phyloP scores from a whole-genome alignment of 2,797 vertebrate genomes.

The Coccyzus lansbergi region DNA sequence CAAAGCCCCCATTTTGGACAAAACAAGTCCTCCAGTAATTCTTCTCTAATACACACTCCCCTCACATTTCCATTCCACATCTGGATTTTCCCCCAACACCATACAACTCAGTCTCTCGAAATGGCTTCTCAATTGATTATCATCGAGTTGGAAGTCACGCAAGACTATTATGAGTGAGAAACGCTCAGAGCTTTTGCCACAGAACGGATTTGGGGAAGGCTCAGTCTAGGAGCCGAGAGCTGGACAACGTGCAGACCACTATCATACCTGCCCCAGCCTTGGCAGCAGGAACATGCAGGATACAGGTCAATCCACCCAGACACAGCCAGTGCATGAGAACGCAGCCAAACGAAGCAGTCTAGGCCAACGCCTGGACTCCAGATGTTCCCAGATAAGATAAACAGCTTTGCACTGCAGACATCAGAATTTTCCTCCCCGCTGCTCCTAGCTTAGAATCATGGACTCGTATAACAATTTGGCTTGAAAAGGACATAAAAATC shows the following conservation, averaged over 20 bases:
- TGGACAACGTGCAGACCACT: rapidly evolving
- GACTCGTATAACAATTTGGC: too few species aligned
- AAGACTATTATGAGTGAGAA: not conserved
- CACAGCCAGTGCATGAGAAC: rapidly evolving
- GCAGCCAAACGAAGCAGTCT: not conserved
- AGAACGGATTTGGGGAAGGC: not conserved
- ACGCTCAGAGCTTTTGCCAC: not conserved
- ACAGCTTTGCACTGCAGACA: rapidly evolving
- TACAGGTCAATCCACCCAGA: not conserved
- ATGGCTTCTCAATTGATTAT: rapidly evolving
- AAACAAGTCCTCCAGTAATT: not conserved
- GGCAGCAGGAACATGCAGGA: not conserved
- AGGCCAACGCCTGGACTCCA: not conserved
- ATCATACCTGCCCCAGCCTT: rapidly evolving
- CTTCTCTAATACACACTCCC: not conserved
- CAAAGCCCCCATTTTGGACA: not conserved
- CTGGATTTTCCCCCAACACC: not conserved
- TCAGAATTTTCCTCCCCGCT: not conserved
- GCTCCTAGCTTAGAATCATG: not conserved
- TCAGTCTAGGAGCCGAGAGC: not conserved
- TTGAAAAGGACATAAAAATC: too few species aligned
- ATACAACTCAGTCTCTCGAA: not conserved
- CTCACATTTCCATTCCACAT: not conserved
- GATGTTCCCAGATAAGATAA: not conserved
- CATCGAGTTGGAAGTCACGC: not conserved